Percentiles rank a stretch among this genome's conserved stretches.
These are phyloP conservation scores for Takifugu bimaculatus DNA, from an alignment of 2,113 vertebrate genomes.

Conservation along the genomic window DNA sequence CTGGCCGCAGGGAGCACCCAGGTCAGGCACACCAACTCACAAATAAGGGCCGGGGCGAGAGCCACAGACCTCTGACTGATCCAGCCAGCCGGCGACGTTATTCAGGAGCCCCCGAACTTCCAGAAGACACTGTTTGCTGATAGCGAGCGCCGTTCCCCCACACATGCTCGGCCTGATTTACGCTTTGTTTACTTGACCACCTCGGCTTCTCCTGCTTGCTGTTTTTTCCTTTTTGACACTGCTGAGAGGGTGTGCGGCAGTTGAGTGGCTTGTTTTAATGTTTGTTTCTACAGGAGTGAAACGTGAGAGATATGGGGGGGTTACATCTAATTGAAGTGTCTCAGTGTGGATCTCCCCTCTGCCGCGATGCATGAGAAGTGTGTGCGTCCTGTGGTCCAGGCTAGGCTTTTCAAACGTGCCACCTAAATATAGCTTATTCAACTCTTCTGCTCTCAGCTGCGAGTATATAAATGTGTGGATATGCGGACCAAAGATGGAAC, in stretches of 20 bases:
- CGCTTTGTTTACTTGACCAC: constrained; percentile 44
- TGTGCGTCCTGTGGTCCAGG: constrained; percentile 25
- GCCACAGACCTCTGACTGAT: constrained; percentile 64
- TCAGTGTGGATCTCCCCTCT: not conserved
- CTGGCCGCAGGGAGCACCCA: constrained; percentile 32
- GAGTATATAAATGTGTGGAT: not conserved
- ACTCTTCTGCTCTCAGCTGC: not conserved
- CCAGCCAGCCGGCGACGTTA: constrained; percentile 32
- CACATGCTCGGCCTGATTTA: constrained; percentile 9
- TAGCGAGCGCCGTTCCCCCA: constrained; percentile 26
- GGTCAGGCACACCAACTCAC: constrained; percentile 50
- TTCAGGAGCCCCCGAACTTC: constrained; percentile 32
- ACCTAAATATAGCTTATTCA: constrained; percentile 33
- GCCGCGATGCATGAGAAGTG: constrained; percentile 6
- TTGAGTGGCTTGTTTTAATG: constrained; percentile 35
- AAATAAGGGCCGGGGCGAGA: constrained; percentile 46
- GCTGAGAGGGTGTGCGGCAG: constrained; percentile 17
- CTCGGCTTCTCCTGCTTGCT: constrained; percentile 26
- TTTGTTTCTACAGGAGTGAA: constrained; percentile 57
- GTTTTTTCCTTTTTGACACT: constrained; percentile 34
- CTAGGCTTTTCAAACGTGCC: constrained; percentile 18
- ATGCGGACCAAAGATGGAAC: not conserved
- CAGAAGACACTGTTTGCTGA: constrained; percentile 35
- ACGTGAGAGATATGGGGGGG: constrained; percentile 10
- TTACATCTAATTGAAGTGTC: constrained; percentile 33